Evolutionary conservation across 1,140 invertebrate species (phyloP), one percentile per base, ranked within the genome.

Genomic region (Heliconius himera): DNA sequence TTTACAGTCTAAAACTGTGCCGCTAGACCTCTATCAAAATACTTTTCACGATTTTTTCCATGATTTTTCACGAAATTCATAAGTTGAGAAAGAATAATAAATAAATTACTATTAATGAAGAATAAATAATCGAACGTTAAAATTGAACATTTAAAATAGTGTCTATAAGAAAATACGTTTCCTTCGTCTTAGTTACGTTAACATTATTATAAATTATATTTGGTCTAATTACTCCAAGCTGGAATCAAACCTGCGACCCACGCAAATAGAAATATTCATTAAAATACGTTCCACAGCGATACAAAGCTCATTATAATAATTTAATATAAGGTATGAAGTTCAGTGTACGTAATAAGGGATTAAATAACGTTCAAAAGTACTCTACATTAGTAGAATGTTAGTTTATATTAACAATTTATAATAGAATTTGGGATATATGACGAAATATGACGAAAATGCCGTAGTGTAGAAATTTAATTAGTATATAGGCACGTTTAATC

Each of bases 321-420:
- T 26, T 18, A 26, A 66, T 29, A 66, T 66, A 66, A 66, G 18
- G 26, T 66, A 66, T 29, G 13, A 66, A 13, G 9, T 66, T 66
- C 22, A 29, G 26, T 29, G 26, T 29, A 29, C 60, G 60, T 66
- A 66, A 66, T 66, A 66, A 66, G 26, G 60, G 60, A 66, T 66
- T 66, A 66, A 29, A 66, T 29, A 16, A 66, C 60, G 22, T 22
- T 66, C 22, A 22, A 66, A 66, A 66, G 60, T 66, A 66, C 60
- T 66, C 60, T 66, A 66, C 26, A 66, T 66, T 66, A 66, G 60
- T 11, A 29, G 60, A 66, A 66, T 66, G 60, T 66, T 66, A 66
- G 60, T 26, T 60, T 66, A 66, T 66, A 66, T 66, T 66, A 66
- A 66, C 60, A 66, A 66, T 29, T 66, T 66, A 66, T 29, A 66